Base-by-base conservation (phyloP, 2,888 invertebrate species). In the Acleris emargana region DNA sequence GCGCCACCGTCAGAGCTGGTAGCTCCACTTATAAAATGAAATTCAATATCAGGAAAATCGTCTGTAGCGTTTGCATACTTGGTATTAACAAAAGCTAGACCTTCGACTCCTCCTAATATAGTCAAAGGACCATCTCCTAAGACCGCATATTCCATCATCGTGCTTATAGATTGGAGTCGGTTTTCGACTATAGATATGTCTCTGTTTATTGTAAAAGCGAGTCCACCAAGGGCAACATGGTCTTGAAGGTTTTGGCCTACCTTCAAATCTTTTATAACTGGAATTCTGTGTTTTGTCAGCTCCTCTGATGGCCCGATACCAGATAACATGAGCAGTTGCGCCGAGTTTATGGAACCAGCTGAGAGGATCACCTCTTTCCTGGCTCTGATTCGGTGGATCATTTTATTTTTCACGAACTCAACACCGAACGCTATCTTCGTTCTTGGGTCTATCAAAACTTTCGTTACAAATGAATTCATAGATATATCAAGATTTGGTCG, bases 321-420 rank as follows among this genome's bases (percentile, higher is more conserved):
- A 9, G 98, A 98, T 0, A 99, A 85, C 97, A 99, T 97, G 47
- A 99, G 86, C 2, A 99, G 79, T 81, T 99, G 99, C 0, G 99
- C 98, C 0, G 98, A 97, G 81, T 98, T 99, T 0, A 99, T 94
- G 0, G 99, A 94, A 0, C 99, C 99, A 0, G 96, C 98, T 1
- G 97, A 97, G 2, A 99, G 80, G 57, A 99, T 96, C 0, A 99
- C 96, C 84, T 98, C 98, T 81, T 96, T 97, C 42, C 94, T 94
- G 0, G 97, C 97, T 66, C 95, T 89, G 2, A 97, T 94, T 57
- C 96, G 93, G 75, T 95, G 94, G 0, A 96, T 80, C 86, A 95
- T 95, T 57, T 95, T 95, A 59, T 96, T 95, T 52, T 96, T 93
- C 3, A 96, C 87, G 76, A 97, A 97, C 79, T 97, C 96, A 0